Conservation (phyloP, 2,113 vertebrate genomes). For the Xenopus laevis region DNA sequence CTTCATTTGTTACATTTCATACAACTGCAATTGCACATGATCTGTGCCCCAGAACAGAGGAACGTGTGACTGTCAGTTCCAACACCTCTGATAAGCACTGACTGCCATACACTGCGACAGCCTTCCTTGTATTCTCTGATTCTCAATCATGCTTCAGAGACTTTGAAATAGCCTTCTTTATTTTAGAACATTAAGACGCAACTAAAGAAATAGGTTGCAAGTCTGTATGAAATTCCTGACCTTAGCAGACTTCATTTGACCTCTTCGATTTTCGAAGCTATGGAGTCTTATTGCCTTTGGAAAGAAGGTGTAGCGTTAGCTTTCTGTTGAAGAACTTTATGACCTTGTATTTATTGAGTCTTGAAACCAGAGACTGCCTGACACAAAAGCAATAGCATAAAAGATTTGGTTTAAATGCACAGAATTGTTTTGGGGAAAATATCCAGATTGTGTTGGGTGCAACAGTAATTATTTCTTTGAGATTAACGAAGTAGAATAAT, state of each 20-base stretch:
- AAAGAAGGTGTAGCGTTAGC: neutral
- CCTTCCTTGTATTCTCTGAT: neutral
- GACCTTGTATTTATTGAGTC: constrained; percentile 14
- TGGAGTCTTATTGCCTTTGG: constrained; percentile 21
- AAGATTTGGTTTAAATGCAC: constrained; percentile 24
- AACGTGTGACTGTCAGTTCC: neutral
- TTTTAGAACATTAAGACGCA: neutral
- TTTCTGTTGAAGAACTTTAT: neutral
- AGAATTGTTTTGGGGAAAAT: constrained; percentile 13
- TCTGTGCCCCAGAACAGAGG: neutral
- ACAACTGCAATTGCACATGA: neutral
- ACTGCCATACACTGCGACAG: constrained; percentile 9
- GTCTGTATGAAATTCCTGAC: constrained; percentile 13
- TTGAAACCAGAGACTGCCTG: constrained; percentile 34
- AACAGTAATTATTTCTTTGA: constrained; percentile 25
- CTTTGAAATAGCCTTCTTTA: constrained; percentile 8
- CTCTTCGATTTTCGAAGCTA: constrained; percentile 39
- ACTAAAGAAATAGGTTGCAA: neutral
- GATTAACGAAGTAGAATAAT: constrained; percentile 13
- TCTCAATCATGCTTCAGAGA: constrained; percentile 19
- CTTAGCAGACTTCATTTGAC: constrained; percentile 36
- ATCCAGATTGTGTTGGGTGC: neutral
- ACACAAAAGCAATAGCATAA: constrained; percentile 40
- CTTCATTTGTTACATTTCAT: neutral
- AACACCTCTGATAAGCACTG: constrained; percentile 38